Base-by-base conservation (phyloP, 35 echinoderm and acorn worm genomes). In the Stichopus chloronotus region DNA sequence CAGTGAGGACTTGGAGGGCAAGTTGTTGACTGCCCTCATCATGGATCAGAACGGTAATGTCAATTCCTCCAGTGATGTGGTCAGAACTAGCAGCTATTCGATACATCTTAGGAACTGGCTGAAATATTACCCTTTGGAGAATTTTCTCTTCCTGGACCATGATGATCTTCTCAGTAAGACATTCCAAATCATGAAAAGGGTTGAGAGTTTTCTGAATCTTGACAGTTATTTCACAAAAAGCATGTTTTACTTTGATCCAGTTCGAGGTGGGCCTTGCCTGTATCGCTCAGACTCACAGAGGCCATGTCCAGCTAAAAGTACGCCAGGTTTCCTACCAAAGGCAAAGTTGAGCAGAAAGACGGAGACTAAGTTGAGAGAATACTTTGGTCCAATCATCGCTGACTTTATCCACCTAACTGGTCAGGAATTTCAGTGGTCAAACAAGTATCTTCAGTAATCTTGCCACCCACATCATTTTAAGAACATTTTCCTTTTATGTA, bases 61-160 rank as follows among this genome's bases (percentile, higher is more conserved):
- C 11, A 98, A 98, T 83, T 78, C 79, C 17, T 96, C 93, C 63
- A 94, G 88, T 72, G 97, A 96, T 11, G 63, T 95, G 1, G 76
- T 98, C 6, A 81, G 90, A 10, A 95, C 95, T 16, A 96, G 97
- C 63, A 71, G 86, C 8, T 98, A 93, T 78, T 78, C 86, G 14
- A 91, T 92, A 84, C 97, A 98, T 60, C 92, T 95, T 23, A 91
- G 94, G 86, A 93, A 96, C 59, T 98, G 97, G 97, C 59, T 98
- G 43, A 88, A 94, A 30, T 93, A 93, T 78, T 98, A 90, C 72
- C 95, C 97, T 55, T 85, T 91, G n/a, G 80, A 94, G 61, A 57
- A 83, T 10, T 94, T 98, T 56, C 52, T 95, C 21, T 83, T 98
- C 54, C 6, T 98, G 52, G 88, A 94, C 78, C 87, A 93, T 9